Percentiles rank a stretch among this genome's conserved stretches.
Evolutionary conservation across 2,888 invertebrate genomes (phyloP).

Genomic region (Idaea dimidiata): DNA sequence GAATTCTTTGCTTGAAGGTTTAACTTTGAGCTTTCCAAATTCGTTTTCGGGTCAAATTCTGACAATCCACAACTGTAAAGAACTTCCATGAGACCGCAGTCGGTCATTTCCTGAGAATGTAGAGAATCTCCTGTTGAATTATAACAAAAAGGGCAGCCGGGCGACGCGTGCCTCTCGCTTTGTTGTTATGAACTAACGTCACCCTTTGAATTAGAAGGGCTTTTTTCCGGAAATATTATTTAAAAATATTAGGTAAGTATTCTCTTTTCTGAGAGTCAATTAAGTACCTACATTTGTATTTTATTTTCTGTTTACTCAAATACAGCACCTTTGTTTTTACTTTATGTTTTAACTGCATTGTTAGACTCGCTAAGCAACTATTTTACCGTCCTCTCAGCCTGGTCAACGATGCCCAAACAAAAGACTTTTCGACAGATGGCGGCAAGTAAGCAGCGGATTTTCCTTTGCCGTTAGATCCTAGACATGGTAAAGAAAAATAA

Average conservation of each 20-base stretch:
- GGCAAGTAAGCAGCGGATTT: no score
- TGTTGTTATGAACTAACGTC: neutral
- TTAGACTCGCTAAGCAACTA: no score
- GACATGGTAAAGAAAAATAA: no score
- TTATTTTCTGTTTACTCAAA: no score
- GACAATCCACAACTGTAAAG: slow-evolving; percentile 11
- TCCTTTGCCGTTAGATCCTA: no score
- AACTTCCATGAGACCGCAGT: slow-evolving; percentile 3
- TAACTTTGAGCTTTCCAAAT: neutral
- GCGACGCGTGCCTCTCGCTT: neutral
- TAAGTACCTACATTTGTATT: no score
- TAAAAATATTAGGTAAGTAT: neutral
- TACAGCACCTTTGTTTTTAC: no score
- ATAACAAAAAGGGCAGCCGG: neutral
- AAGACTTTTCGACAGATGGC: no score
- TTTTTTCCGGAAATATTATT: neutral
- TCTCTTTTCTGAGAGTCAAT: neutral
- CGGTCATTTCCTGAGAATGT: slow-evolving; percentile 16
- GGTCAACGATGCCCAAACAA: no score
- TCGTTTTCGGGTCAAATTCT: neutral
- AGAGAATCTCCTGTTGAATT: slow-evolving; percentile 15
- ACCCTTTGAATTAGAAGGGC: neutral
- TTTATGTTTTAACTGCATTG: no score
- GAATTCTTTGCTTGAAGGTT: neutral
- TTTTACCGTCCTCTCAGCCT: no score